Base-by-base conservation (phyloP, 2,888 invertebrate genomes). In the Cactoblastis cactorum region DNA sequence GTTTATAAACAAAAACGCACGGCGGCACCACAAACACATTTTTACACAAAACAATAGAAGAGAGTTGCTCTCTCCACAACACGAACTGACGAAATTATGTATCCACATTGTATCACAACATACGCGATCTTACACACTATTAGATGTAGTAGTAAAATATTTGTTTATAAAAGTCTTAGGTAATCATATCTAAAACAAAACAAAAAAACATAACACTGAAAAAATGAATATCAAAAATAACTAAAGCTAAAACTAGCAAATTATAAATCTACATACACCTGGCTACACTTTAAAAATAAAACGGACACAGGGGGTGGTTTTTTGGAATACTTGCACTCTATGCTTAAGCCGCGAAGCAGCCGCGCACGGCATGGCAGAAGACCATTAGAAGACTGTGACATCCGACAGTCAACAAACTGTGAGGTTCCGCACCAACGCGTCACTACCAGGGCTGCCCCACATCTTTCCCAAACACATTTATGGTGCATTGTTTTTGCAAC, bases 351-450 rank as follows among this genome's bases (percentile, higher is more conserved):
- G 73, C 58, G 68, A 65, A 43, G 79, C 74, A 54, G 81, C 76
- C 51, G 77, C 75, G 70, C 89, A 89, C 75, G 85, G 88, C 88
- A 89, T 89, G 77, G 69, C 69, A 69, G 76, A 69, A 71, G 71
- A 74, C 76, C 73, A 69, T 65, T 67, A 35, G 51, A 51, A 46
- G 50, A 55, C 59, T 55, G 54, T 51, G 52, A 53, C 53, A 50
- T 46, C 39, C 34, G 45, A 34, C 38, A 45, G 48, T 47, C 60
- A 63, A 55, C 60, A 58, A 56, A 59, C 57, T 50, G 52, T n/a
- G n/a, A 39, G 71, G 82, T 81, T 80, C 74, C 78, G 72, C 80
- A 69, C 80, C 76, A 81, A 69, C 75, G 81, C 18, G n/a, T n/a
- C n/a, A n/a, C n/a, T 74, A 78, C 77, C 75, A 85, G 87, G 87